Conservation (phyloP, 1,140 invertebrate species). For the Brachionus rubens region DNA sequence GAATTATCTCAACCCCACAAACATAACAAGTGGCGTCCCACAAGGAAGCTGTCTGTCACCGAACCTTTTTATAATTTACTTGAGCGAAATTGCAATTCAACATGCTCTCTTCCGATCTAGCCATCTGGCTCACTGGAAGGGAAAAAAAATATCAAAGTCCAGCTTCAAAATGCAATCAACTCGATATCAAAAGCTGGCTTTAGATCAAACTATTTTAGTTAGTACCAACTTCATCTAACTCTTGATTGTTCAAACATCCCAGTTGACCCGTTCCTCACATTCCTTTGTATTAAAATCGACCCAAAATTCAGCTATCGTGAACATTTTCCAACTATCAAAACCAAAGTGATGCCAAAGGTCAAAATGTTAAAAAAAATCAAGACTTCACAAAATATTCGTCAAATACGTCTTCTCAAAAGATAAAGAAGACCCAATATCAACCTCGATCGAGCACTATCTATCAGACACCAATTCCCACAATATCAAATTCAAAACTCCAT, state of each 20-base stretch:
- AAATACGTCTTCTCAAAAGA: no score
- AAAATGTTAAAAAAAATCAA: not conserved
- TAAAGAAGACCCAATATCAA: no score
- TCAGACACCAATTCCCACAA: no score
- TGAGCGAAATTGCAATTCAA: slow-evolving; percentile 25
- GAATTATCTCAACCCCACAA: not conserved
- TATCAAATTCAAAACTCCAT: no score
- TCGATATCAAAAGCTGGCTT: not conserved
- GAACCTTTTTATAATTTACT: not conserved
- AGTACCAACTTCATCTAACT: not conserved
- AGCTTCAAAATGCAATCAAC: not conserved
- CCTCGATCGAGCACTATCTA: no score
- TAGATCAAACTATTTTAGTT: not conserved
- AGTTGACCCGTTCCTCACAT: not conserved
- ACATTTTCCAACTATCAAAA: not conserved
- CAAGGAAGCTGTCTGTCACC: slow-evolving; percentile 3
- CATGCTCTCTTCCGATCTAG: slow-evolving; percentile 11
- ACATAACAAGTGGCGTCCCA: not conserved
- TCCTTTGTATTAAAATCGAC: slow-evolving; percentile 14
- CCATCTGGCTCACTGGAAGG: slow-evolving; percentile 12
- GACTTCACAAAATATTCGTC: no score
- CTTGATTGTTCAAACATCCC: no score
- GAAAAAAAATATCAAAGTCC: not conserved
- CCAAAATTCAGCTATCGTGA: not conserved
- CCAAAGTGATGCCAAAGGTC: slow-evolving; percentile 6